Evolutionary conservation across 2,113 vertebrate genomes (phyloP).

Genomic region (Platanista minor): DNA sequence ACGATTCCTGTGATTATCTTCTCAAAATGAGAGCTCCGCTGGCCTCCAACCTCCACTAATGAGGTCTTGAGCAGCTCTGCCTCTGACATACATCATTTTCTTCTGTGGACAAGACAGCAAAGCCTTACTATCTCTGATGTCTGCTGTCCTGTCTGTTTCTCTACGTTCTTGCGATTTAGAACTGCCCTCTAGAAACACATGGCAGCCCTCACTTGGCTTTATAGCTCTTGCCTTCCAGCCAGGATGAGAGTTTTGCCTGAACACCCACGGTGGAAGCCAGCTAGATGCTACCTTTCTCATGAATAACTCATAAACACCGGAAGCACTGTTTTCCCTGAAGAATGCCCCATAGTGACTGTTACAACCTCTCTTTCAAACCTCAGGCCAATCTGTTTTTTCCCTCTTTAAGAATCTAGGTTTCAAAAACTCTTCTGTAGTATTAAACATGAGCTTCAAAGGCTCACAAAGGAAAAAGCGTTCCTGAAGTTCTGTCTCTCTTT

Average conservation of each 20-base stretch:
- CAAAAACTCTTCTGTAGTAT: constrained; percentile 17
- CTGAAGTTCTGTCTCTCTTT: constrained; percentile 24
- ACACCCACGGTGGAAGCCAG: not conserved
- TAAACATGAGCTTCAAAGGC: constrained; percentile 35
- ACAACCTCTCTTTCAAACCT: constrained; percentile 42
- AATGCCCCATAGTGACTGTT: not conserved
- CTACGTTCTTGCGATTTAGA: not conserved
- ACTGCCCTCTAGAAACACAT: not conserved
- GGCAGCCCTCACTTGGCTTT: not conserved
- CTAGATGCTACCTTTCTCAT: not conserved
- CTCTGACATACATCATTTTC: not conserved
- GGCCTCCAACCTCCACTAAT: not conserved
- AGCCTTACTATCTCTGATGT: not conserved
- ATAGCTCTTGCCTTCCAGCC: not conserved
- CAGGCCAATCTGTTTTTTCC: not conserved
- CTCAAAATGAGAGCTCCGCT: not conserved
- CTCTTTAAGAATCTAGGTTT: constrained; percentile 34
- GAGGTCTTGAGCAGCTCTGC: not conserved
- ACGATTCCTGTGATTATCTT: not conserved
- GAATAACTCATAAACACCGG: not conserved
- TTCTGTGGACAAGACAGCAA: not conserved
- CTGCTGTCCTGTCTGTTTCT: not conserved
- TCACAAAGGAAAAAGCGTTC: not conserved
- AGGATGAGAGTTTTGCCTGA: not conserved
- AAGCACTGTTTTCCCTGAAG: not conserved